Evolutionary conservation across 2,888 invertebrate species (phyloP).

Genomic region (Buathra laborator): DNA sequence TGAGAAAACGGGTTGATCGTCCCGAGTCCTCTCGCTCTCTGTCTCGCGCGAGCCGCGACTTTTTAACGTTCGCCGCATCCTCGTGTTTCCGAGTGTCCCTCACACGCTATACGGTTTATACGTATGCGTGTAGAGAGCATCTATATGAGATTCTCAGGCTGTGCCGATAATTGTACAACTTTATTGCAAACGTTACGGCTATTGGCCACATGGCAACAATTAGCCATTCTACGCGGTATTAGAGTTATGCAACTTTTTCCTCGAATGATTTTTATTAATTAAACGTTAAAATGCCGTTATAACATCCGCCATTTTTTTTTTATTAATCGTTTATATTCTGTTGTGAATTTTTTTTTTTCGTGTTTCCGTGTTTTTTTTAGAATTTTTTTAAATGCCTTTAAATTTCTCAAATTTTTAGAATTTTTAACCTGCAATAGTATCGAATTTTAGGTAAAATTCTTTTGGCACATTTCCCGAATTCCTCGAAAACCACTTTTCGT

Average conservation of each 20-base stretch:
- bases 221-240: not conserved
- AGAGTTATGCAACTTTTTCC: not conserved
- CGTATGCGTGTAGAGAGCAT: slow-evolving; percentile 12
- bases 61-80: slow-evolving; percentile 70
- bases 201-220: slow-evolving; percentile 18
- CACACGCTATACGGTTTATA: slow-evolving; percentile 22
- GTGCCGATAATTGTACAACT: slow-evolving; percentile 13
- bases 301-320: not conserved
- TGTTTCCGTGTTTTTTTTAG: too few relatives aligned
- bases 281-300: not conserved
- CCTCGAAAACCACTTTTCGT: too few relatives aligned
- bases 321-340: not conserved
- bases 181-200: not conserved
- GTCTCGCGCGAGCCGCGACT: slow-evolving; percentile 62
- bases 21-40: slow-evolving; percentile 37
- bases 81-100: slow-evolving; percentile 56
- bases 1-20: slow-evolving; percentile 74
- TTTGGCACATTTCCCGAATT: too few relatives aligned
- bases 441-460: too few relatives aligned
- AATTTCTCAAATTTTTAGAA: too few relatives aligned
- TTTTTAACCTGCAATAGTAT: too few relatives aligned
- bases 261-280: not conserved
- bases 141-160: slow-evolving; percentile 28
- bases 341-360: not conserved
- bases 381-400: too few relatives aligned